phyloP scores from a whole-genome alignment of 2,797 vertebrate genomes.

The Myotis daubentonii region DNA sequence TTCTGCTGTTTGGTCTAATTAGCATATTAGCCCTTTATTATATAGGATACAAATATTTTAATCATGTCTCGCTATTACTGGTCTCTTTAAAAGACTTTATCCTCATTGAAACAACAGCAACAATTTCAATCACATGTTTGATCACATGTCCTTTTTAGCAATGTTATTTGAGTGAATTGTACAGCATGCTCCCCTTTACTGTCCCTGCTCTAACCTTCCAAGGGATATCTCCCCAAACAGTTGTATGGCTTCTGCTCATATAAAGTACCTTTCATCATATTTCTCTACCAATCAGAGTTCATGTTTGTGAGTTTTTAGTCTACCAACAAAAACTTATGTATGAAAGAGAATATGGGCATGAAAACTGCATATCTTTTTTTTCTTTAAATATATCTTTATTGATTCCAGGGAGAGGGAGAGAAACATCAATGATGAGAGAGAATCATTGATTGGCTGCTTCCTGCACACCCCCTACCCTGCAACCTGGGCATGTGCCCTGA shows the following conservation, averaged over 20 bases:
- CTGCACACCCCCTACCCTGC: no score
- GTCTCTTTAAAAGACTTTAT: background rate
- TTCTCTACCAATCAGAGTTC: background rate
- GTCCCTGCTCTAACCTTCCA: background rate
- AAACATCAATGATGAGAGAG: no score
- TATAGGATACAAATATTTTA: background rate
- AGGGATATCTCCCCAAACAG: background rate
- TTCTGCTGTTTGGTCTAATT: no score
- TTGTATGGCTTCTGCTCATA: background rate
- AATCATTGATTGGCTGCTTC: no score
- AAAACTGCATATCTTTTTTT: background rate
- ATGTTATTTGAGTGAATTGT: background rate
- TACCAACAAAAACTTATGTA: background rate
- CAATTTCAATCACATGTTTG: background rate
- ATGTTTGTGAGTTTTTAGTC: background rate
- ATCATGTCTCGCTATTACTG: background rate
- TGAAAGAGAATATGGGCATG: background rate
- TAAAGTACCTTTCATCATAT: background rate
- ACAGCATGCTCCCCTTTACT: accelerated
- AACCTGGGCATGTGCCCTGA: no score
- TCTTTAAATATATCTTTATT: no score
- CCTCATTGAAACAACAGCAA: background rate
- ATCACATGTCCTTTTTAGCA: background rate
- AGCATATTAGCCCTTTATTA: no score
- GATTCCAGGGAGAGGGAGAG: no score